phyloP scores from a whole-genome alignment of 2,888 invertebrate genomes.

The Pristionchus fissidentatus region DNA sequence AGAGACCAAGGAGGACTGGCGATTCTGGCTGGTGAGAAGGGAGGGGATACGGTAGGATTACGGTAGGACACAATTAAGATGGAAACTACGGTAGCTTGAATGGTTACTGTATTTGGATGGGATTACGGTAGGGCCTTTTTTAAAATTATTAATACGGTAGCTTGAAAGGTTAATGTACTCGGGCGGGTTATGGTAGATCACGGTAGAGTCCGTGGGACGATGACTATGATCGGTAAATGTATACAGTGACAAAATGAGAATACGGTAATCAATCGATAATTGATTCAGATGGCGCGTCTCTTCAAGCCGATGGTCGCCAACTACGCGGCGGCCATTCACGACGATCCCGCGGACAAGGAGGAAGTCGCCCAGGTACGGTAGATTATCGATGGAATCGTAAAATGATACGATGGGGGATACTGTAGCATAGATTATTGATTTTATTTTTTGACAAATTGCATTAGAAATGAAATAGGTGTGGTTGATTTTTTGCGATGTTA shows the following conservation, averaged over 20 bases:
- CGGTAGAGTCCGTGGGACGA: neutral
- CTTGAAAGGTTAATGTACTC: neutral
- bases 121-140: neutral
- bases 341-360: slow-evolving; percentile 51
- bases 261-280: neutral
- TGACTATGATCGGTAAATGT: neutral
- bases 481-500: no score
- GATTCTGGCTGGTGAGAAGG: slow-evolving; percentile 73
- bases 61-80: neutral
- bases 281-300: slow-evolving; percentile 58
- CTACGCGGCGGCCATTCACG: slow-evolving; percentile 57
- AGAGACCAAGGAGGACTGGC: slow-evolving; percentile 65
- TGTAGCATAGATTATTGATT: neutral
- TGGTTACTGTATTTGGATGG: neutral
- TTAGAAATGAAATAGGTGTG: no score
- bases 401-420: slow-evolving; percentile 50
- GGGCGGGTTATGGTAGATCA: neutral
- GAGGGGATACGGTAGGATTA: neutral
- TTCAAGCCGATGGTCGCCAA: slow-evolving; percentile 61
- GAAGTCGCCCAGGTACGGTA: slow-evolving; percentile 54
- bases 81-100: neutral
- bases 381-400: neutral
- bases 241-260: neutral
- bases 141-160: neutral
- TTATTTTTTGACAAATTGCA: no score